Evolutionary conservation across 1,140 invertebrate genomes (phyloP), one percentile per base, ranked within the genome.

Genomic region (Chionoecetes opilio): DNA sequence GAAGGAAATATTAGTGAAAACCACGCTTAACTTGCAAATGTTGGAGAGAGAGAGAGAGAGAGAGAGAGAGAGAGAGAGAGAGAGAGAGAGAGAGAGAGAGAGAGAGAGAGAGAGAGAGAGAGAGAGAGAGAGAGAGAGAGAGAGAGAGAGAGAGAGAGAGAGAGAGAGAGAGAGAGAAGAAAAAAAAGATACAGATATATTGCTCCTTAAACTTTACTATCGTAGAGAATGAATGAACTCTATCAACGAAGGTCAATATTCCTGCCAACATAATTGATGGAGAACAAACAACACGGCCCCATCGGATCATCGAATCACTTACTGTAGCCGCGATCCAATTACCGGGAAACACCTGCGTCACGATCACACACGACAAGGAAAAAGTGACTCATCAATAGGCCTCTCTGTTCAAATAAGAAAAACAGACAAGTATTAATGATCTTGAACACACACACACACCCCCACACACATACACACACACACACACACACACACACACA

Each of bases 201-300:
- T n/a, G n/a, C n/a, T n/a, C n/a, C n/a, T n/a, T n/a, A n/a, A n/a
- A n/a, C n/a, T n/a, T n/a, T n/a, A n/a, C n/a, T n/a, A n/a, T 53
- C 21, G 34, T 89, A 26, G 1, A 38, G 21, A 29, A 26, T 8
- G 6, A 34, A 38, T 26, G 26, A 29, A 9, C 17, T 35, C 35
- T 37, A 37, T 88, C 21, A 38, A 88, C 41, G 37, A 38, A 89
- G 37, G 41, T 38, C n/a, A 29, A 35, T 89, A 89, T 89, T 41
- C 41, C 63, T 26, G n/a, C 11, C 6, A 75, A 75, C 21, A 75
- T n/a, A 75, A 75, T n/a, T n/a, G 63, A 75, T 75, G 63, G n/a
- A 21, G n/a, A 21, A 75, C n/a, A 8, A n/a, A 75, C 6, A 26
- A n/a, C 1, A n/a, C 21, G n/a, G n/a, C 11, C 21, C n/a, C 63